Percentiles rank a stretch among this genome's conserved stretches.
phyloP scores from a whole-genome alignment of 2,113 vertebrate species.

The Cyphomyrus plagiostoma region DNA sequence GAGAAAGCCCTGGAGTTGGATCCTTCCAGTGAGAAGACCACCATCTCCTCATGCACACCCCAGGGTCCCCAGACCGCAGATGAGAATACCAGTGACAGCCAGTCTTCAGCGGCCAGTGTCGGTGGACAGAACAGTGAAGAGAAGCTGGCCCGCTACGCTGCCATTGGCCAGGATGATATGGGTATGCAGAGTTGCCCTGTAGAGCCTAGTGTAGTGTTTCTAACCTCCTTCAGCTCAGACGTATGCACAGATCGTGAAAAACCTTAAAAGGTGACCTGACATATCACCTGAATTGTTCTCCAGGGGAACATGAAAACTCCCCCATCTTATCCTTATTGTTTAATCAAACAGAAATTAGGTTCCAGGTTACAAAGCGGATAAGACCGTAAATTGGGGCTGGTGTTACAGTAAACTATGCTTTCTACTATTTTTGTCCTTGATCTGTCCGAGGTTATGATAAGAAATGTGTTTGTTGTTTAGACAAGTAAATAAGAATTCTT shows the following conservation, averaged over 20 bases:
- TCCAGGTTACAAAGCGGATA: not conserved
- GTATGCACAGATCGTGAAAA: not conserved
- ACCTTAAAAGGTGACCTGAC: not conserved
- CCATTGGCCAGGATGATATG: slow-evolving; percentile 72
- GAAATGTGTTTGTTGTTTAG: not conserved
- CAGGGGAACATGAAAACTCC: not conserved
- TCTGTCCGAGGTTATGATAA: not conserved
- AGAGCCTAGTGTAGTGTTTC: not conserved
- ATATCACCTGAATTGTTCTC: not conserved
- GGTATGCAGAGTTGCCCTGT: slow-evolving; percentile 51
- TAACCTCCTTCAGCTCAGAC: not conserved
- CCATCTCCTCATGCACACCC: not conserved
- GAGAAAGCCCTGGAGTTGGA: not conserved
- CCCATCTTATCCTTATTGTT: not conserved
- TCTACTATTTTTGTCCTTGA: not conserved
- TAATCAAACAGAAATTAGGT: not conserved
- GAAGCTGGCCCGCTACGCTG: slow-evolving; percentile 67
- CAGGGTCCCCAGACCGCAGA: not conserved
- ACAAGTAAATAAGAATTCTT: not conserved
- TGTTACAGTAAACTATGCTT: not conserved
- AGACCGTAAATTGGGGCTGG: not conserved
- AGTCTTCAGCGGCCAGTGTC: not conserved
- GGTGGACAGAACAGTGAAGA: slow-evolving; percentile 51
- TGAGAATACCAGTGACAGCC: not conserved
- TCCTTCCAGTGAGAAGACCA: not conserved